Percentiles rank a stretch among this genome's conserved stretches.
Conservation (phyloP, 2,888 invertebrate species). For the Lamproptera curius region DNA sequence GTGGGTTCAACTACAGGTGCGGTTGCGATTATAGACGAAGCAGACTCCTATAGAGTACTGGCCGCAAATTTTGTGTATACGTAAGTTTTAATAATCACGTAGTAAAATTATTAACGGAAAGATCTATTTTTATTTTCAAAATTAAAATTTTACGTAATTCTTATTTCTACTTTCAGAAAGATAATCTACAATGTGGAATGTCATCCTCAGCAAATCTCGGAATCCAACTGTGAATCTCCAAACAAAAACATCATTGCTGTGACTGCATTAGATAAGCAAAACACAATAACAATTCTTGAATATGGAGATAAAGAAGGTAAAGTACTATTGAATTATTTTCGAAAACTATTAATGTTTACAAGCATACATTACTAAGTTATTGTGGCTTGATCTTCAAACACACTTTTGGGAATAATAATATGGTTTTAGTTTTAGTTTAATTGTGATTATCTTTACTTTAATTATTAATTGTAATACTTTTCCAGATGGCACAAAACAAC, state of each 20-base stretch:
- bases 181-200: slow-evolving; percentile 81
- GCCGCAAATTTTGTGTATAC: slow-evolving; percentile 45
- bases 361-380: too few relatives aligned
- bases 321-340: too few relatives aligned
- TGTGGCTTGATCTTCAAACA: too few relatives aligned
- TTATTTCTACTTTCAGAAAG: slow-evolving; percentile 69
- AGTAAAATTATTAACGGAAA: not conserved
- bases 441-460: too few relatives aligned
- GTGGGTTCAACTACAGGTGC: slow-evolving; percentile 82
- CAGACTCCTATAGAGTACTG: slow-evolving; percentile 28
- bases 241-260: slow-evolving; percentile 79
- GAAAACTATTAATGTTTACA: too few relatives aligned
- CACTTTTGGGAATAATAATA: too few relatives aligned
- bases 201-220: slow-evolving; percentile 84
- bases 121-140: not conserved
- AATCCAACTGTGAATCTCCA: slow-evolving; percentile 72
- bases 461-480: too few relatives aligned
- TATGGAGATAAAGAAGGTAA: slow-evolving; percentile 47
- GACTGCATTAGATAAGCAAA: slow-evolving; percentile 77
- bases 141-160: too few relatives aligned
- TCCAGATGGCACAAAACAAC: slow-evolving; percentile 43
- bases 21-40: slow-evolving; percentile 43
- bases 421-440: too few relatives aligned
- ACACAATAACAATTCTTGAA: slow-evolving; percentile 57
- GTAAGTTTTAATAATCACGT: slow-evolving; percentile 33